phyloP scores from a whole-genome alignment of 2,113 vertebrate species.

The Cochlearius cochlearius region DNA sequence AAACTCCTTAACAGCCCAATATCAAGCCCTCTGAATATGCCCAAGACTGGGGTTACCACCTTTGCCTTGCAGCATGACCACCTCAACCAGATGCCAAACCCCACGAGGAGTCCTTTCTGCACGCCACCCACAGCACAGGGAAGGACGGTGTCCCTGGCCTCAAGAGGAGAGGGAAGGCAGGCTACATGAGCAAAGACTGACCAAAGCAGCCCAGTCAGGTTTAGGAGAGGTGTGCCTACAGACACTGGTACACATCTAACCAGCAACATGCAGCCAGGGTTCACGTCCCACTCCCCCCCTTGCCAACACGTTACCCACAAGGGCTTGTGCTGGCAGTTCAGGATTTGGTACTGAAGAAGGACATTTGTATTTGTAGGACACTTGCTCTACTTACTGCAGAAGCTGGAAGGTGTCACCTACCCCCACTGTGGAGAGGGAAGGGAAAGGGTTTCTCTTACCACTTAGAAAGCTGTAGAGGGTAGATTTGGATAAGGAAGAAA shows the following conservation, averaged over 20 bases:
- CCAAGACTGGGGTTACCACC: background rate
- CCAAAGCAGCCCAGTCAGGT: background rate
- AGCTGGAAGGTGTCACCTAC: background rate
- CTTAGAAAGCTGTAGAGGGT: background rate
- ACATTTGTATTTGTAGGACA: background rate
- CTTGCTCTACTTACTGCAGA: background rate
- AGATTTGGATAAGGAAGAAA: background rate
- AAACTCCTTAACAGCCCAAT: background rate
- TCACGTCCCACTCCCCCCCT: background rate
- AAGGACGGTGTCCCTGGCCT: background rate
- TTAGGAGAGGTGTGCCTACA: background rate
- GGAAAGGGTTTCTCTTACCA: background rate
- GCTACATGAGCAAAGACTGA: background rate
- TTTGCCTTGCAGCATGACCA: background rate
- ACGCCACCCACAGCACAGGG: background rate
- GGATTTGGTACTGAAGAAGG: background rate
- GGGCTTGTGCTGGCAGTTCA: background rate
- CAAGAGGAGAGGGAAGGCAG: background rate
- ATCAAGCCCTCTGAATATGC: background rate
- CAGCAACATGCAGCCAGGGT: background rate
- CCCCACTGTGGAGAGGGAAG: background rate
- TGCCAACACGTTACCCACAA: background rate
- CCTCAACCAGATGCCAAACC: background rate
- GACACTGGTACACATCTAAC: background rate
- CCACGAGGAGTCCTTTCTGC: background rate